Evolutionary conservation across 2,113 vertebrate species (phyloP), one percentile per base, ranked within the genome.

Genomic region (Centrocercus urophasianus): DNA sequence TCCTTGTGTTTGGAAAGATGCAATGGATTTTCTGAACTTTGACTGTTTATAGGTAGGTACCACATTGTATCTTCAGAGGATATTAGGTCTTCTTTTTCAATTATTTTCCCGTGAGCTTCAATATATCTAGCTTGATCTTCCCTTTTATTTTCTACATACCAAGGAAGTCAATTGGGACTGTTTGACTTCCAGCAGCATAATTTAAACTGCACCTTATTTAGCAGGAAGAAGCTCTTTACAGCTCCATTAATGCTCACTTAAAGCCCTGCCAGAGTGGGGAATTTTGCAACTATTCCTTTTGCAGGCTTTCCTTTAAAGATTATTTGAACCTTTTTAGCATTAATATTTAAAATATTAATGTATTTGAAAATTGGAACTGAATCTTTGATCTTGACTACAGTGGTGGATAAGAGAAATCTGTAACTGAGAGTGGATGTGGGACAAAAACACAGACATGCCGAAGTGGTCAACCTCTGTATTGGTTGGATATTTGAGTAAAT

Each of bases 331-430:
- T 83, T 95, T 91, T 91, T 1, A 86, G 65, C 57, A 86, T 96
- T 86, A 94, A 88, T 91, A 81, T 95, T 96, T 95, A 78, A 95
- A 91, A 42, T 84, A 36, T 28, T 90, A 86, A 88, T 96, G 82
- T 54, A 79, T 89, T 93, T 93, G 81, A 83, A 66, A 80, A 83
- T 82, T 90, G 69, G 32, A 89, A 50, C 61, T 42, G 28, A 67
- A 32, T 85, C 0, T 0, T 75, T 77, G 57, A 71, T 86, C 65
- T 66, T 45, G 76, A 0, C 72, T 93, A 18, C 16, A 4, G 25
- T 72, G 75, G 42, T 83, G 76, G 69, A 11, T 40, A 32, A 78
- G 65, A 64, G 9, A 72, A 74, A 11, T 50, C 40, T 64, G 22
- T 61, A 65, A 5, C 38, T 86, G 89, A 59, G 71, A 80, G 60